These are phyloP conservation scores for Sinocyclocheilus grahami DNA, from an alignment of 2,113 vertebrate genomes.

Conservation along the genomic window DNA sequence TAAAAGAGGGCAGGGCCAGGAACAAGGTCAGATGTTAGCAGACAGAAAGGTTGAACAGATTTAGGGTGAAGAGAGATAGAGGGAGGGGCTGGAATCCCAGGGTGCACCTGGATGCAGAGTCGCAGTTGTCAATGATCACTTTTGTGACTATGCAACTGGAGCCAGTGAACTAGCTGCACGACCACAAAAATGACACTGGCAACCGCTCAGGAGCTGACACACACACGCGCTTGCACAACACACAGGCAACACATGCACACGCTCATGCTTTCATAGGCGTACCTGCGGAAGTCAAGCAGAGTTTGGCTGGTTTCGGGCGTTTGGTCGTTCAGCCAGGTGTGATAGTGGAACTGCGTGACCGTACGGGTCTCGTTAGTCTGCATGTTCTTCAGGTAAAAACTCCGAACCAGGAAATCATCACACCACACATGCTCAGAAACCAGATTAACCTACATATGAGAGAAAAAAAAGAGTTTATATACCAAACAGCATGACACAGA, in stretches of 20 bases:
- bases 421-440: constrained; percentile 99
- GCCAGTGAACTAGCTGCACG: constrained; percentile 97
- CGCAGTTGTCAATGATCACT: constrained; percentile 97
- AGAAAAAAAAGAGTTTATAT: background rate
- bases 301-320: constrained; percentile 87
- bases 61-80: background rate
- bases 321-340: constrained; percentile 91
- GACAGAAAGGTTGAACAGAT: constrained; percentile 71
- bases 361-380: constrained; percentile 92
- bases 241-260: background rate
- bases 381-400: constrained; percentile 99
- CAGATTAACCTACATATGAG: constrained; percentile 85
- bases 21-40: background rate
- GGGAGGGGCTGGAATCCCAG: constrained; percentile 66
- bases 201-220: constrained; percentile 82
- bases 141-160: constrained; percentile 98
- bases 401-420: constrained; percentile 95
- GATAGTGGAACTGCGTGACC: constrained; percentile 98
- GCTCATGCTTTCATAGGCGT: constrained; percentile 44
- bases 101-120: constrained; percentile 89
- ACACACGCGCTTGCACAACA: constrained; percentile 79
- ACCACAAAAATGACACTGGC: constrained; percentile 99
- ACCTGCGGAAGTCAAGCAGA: constrained; percentile 98
- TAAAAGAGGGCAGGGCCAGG: background rate
- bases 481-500: background rate